Evolutionary conservation across 2,888 invertebrate genomes (phyloP), one percentile per base, ranked within the genome.

Genomic region (Nemapogon koenigi): DNA sequence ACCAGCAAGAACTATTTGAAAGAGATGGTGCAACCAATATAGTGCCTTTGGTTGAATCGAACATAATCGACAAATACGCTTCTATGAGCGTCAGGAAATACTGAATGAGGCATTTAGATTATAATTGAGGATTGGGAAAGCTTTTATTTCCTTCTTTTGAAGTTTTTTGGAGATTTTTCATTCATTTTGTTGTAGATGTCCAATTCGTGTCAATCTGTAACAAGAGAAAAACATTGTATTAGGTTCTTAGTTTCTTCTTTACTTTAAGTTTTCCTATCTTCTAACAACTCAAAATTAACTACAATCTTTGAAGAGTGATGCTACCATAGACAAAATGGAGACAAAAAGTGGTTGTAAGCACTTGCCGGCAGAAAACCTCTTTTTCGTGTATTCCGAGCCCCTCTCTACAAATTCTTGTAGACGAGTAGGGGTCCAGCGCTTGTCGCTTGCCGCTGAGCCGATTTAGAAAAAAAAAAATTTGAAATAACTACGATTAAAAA

Each of bases 1-100:
- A 84, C 68, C 88, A 86, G 66, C 92, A 92, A 52, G 91, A 91
- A 65, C 88, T 90, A 73, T 92, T 92, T 63, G 88, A 86, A 39
- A 92, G 81, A 50, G 87, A 85, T 46, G 91, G 91, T 59, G 91
- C 88, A 58, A 88, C 83, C 57, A 91, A 82, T 68, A 88, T 83
- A 59, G 88, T 86, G 66, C 83, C 83, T 68, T 86, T 86, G 50
- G 75, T 78, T 70, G 82, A 81, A 70, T 84, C 83, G 65, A 84
- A 78, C 83, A 83, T 83, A 70, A 62, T 78, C 69, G 68, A 69
- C 71, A 4, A 26, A 73, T 71, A 65, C 64, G 65, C 66, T 50
- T 49, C 50, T 43, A 53, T 71, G 71, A 71, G 75, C 70, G 70
- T 73, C 59, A 48, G 44, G 53, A 59, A 55, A 59, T 67, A 55